phyloP scores from a whole-genome alignment of 2,888 invertebrate genomes.

The Andrena bicolor region DNA sequence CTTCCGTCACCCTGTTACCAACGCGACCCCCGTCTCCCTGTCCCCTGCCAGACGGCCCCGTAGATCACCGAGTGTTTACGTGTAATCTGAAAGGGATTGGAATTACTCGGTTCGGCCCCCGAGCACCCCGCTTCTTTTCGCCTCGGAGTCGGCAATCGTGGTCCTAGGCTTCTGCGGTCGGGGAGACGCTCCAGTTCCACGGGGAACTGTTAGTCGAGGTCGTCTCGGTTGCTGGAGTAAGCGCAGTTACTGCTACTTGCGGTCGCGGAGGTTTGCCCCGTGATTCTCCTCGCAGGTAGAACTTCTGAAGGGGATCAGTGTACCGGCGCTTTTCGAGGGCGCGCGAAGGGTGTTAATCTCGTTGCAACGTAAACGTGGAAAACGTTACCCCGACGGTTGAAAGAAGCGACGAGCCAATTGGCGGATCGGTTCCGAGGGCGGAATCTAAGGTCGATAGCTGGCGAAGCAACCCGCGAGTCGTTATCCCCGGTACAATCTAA shows the following conservation, averaged over 20 bases:
- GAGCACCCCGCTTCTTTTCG: background rate
- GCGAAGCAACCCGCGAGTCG: constrained; percentile 15
- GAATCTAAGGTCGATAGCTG: no score
- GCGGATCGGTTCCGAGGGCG: background rate
- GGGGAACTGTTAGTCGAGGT: background rate
- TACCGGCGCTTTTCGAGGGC: background rate
- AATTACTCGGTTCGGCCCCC: background rate
- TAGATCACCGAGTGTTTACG: constrained; percentile 29
- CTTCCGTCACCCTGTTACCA: constrained; percentile 41
- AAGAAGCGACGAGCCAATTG: constrained; percentile 9
- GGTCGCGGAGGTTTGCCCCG: background rate
- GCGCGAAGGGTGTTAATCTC: background rate
- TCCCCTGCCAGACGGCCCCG: background rate
- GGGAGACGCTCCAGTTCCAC: background rate
- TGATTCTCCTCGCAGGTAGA: background rate
- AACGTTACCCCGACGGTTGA: no score
- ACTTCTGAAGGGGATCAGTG: background rate
- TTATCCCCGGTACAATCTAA: constrained; percentile 76
- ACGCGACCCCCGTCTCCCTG: constrained; percentile 3
- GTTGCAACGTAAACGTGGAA: no score
- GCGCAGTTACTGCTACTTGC: background rate
- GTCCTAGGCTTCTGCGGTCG: background rate
- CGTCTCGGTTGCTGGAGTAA: background rate
- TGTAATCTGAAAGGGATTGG: constrained; percentile 30
- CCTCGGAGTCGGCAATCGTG: background rate